Base-by-base conservation (phyloP, 2,797 vertebrate species). In the Sebastes taczanowskii region DNA sequence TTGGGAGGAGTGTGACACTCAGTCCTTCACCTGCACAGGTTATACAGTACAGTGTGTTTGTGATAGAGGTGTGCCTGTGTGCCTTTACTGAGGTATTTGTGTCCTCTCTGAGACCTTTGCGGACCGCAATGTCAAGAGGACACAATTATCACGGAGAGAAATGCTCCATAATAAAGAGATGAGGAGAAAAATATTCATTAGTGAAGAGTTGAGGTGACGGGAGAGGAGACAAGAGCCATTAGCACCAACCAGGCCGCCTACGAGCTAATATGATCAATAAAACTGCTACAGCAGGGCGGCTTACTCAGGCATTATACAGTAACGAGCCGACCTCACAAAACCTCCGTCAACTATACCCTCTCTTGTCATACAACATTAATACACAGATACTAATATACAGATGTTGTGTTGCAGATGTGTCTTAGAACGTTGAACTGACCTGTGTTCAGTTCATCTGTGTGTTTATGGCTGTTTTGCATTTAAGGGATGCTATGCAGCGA, bases 181-280 rank as follows among this genome's bases (percentile, higher is more conserved):
- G 13, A 73, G 42, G 6, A 52, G 55, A 62, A 66, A 32, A 38
- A 42, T 16, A 29, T 55, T 16, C 18, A 70, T 68, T n/a, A 60
- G 35, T 62, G 20, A 71, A 74, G 56, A 71, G 42, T 1, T 53
- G 25, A 81, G 25, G 27, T 69, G 63, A 68, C 61, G 35, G 18
- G 32, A 67, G 46, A 49, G 38, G 29, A 71, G 38, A 56, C 7
- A 2, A 32, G 10, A 70, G 29, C 30, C 80, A 75, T 75, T 30
- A 86, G 76, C 30, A 70, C 62, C 25, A 61, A 74, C 2, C 25
- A 25, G 46, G 63, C 9, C 42, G 34, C 38, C 72, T 56, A 32
- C 11, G 5, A 71, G 16, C 18, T 60, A 61, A 27, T 35, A 22
- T 3, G 65, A 87, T 90, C 80, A 75, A 84, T 87, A 77, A 49